These are phyloP conservation scores for Tyria jacobaeae DNA, from an alignment of 2,888 invertebrate genomes.

Conservation along the genomic window DNA sequence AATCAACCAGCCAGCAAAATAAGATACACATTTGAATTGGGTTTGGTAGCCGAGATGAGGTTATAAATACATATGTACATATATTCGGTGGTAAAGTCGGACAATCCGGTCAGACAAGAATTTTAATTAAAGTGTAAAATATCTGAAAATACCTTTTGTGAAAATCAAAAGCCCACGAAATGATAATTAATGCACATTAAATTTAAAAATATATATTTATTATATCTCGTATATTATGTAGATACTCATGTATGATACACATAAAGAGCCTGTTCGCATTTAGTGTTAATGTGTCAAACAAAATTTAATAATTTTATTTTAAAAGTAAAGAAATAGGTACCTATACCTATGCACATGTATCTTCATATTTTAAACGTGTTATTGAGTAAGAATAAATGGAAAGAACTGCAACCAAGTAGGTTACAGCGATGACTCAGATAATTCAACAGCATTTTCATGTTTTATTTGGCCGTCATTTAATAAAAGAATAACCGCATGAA, in stretches of 20 bases:
- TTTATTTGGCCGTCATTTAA: constrained; percentile 14
- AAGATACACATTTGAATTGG: constrained; percentile 32
- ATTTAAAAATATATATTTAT: not conserved
- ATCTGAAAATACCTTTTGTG: constrained; percentile 31
- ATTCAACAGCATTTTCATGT: constrained; percentile 6
- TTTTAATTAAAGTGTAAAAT: constrained; percentile 43
- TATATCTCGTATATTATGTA: not conserved
- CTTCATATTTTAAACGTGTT: too few species aligned
- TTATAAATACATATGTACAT: constrained; percentile 20
- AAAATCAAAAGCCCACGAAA: too few species aligned
- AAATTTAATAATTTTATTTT: too few species aligned
- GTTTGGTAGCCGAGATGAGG: constrained; percentile 35
- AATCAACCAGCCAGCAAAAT: constrained; percentile 14
- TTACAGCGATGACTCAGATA: constrained; percentile 1
- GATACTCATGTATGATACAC: not conserved
- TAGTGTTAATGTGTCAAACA: not conserved
- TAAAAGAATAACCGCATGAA: constrained; percentile 18
- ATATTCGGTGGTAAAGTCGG: constrained; percentile 36
- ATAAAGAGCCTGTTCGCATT: not conserved
- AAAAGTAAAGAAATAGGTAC: too few species aligned
- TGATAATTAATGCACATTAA: too few species aligned
- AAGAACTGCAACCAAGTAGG: too few species aligned
- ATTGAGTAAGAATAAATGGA: too few species aligned
- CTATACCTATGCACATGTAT: too few species aligned
- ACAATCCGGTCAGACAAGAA: constrained; percentile 39